Evolutionary conservation across 2,888 invertebrate species (phyloP), one percentile per base, ranked within the genome.

Genomic region (Pristionchus fissidentatus): DNA sequence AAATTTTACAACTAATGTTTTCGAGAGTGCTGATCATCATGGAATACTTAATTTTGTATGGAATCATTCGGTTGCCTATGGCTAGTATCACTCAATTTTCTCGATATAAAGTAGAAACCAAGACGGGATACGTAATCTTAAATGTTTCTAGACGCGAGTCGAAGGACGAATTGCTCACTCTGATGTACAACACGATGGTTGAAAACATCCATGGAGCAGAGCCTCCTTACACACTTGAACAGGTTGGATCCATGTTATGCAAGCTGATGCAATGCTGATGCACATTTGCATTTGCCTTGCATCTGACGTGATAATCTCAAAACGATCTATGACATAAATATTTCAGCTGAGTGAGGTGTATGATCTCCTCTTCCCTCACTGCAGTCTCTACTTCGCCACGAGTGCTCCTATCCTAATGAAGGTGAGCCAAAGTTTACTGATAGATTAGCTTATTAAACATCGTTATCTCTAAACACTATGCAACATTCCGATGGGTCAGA

Each of bases 141-240:
- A 22, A 38, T 29, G n/a, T 38, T 66, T 66, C 38, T 41, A 70
- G 70, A 70, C 70, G 41, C 41, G 41, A 70, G 26, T n/a, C 41
- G 2, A 70, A 70, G 13, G 70, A 70, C 4, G 70, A 70, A 15
- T 15, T 70, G 41, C 22, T 70, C 43, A 32, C 8, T 2, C 41
- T 43, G 7, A 38, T 70, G 41, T 70, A 70, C 41, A 70, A 70
- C 26, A 26, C n/a, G 22, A 70, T 70, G 70, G 70, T 70, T 1
- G 70, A 70, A 26, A 35, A 41, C 4, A 38, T 70, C 26, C n/a
- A 70, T n/a, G 70, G 70, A 7, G 26, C 32, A 7, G 26, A 38
- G n/a, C 41, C 70, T n/a, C 70, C 70, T 10, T 70, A 70, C 70
- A 70, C 70, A n/a, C 70, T 70, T 19, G 22, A 22, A 4, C 70